Conservation (phyloP, 2,797 vertebrate species). For the Alosa sapidissima region DNA sequence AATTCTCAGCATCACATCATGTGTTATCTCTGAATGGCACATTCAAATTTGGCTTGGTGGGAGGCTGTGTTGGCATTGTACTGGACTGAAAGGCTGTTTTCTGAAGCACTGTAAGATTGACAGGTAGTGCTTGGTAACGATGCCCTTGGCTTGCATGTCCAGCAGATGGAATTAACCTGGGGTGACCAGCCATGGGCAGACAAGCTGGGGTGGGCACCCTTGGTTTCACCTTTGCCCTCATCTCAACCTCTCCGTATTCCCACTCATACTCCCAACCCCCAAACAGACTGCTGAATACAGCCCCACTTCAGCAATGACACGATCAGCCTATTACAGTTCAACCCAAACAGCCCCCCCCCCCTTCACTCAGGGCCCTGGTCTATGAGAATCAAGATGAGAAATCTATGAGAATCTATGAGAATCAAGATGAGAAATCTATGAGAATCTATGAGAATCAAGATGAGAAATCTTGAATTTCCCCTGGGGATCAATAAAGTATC, state of each 20-base stretch:
- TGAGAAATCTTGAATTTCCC: no score
- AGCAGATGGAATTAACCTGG: constrained; percentile 42
- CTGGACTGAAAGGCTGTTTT: not conserved
- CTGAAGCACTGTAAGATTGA: constrained; percentile 33
- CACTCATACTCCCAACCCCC: not conserved
- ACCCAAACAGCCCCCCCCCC: not conserved
- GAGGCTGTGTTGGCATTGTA: not conserved
- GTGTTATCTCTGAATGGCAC: not conserved
- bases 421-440: no score
- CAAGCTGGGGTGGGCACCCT: constrained; percentile 22
- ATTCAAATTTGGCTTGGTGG: not conserved
- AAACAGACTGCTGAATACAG: constrained; percentile 20
- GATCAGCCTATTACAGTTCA: not conserved
- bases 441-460: no score
- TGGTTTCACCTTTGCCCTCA: not conserved
- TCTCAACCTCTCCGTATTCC: not conserved
- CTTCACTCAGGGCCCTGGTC: not conserved
- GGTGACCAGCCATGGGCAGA: constrained; percentile 36
- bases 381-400: no score
- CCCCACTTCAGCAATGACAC: constrained; percentile 15
- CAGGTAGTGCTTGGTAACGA: constrained; percentile 15
- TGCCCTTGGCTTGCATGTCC: constrained; percentile 31
- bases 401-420: no score
- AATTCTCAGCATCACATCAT: not conserved
- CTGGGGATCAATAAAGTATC: no score